phyloP scores from a whole-genome alignment of 2,888 invertebrate genomes.

The Limnephilus lunatus region DNA sequence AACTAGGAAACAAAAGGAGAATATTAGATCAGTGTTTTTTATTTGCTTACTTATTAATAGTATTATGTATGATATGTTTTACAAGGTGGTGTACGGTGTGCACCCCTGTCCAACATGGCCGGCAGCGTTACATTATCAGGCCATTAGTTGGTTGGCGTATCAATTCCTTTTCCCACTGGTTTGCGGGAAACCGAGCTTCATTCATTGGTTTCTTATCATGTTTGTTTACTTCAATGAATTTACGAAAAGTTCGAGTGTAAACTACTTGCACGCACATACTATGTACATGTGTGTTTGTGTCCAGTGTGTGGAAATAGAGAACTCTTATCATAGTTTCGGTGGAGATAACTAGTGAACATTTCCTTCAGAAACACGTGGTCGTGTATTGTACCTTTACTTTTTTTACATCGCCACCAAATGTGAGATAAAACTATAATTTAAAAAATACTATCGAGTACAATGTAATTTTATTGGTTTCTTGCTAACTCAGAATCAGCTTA shows the following conservation, averaged over 20 bases:
- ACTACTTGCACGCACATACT: neutral
- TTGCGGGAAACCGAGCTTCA: conserved; percentile 48
- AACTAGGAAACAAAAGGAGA: too few species aligned
- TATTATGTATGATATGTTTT: too few species aligned
- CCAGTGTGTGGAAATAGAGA: neutral
- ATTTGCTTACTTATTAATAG: too few species aligned
- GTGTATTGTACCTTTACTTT: neutral
- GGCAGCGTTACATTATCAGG: conserved; percentile 6
- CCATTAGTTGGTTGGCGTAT: conserved; percentile 5
- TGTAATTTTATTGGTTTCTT: too few species aligned
- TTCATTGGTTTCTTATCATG: conserved; percentile 54
- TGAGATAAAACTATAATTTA: too few species aligned
- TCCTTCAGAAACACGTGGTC: neutral
- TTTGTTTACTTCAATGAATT: conserved; percentile 37
- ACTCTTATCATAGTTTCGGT: neutral
- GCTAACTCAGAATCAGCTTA: too few species aligned
- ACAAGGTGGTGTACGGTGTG: neutral
- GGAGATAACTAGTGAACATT: neutral
- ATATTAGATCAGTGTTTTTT: too few species aligned
- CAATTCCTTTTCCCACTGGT: conserved; percentile 1
- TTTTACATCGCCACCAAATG: too few species aligned
- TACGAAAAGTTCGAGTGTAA: conserved; percentile 17
- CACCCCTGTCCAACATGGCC: neutral
- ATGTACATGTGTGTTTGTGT: neutral
- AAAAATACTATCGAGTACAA: too few species aligned